A percentile compares a stretch with the other conserved stretches of the same genome.
These are phyloP conservation scores for Syrista parreyssii DNA, from an alignment of 2,888 invertebrate species.

Conservation along the genomic window DNA sequence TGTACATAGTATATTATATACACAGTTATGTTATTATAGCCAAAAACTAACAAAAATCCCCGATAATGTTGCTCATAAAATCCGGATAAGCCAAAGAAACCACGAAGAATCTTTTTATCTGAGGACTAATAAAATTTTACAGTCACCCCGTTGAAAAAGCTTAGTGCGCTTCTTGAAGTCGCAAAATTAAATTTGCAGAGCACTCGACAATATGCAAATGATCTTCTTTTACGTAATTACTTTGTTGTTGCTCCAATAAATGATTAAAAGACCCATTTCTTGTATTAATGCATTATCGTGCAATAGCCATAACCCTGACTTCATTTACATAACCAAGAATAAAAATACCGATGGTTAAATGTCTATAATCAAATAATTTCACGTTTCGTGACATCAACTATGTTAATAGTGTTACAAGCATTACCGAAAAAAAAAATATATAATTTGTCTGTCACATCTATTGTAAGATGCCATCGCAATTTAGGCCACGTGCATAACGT, in stretches of 20 bases:
- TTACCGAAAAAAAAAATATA: not conserved
- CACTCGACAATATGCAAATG: not conserved
- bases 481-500: not conserved
- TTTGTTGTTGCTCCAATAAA: not conserved
- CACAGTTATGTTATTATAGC: not conserved
- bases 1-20: not conserved
- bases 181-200: not conserved
- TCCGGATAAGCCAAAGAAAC: no score
- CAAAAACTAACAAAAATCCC: not conserved
- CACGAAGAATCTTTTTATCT: no score
- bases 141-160: not conserved
- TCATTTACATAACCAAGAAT: not conserved
- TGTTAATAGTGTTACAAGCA: not conserved
- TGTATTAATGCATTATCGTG: not conserved
- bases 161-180: not conserved
- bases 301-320: not conserved
- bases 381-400: not conserved
- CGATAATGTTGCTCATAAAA: not conserved
- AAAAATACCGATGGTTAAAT: not conserved
- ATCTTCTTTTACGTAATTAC: not conserved
- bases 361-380: not conserved
- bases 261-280: no score
- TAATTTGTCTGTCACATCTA: not conserved
- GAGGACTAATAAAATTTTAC: not conserved
- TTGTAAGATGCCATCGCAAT: not conserved